A percentile compares a stretch with the other conserved stretches of the same genome.
Conservation (phyloP, 2,113 vertebrate species). For the Hippocampus guttulatus region DNA sequence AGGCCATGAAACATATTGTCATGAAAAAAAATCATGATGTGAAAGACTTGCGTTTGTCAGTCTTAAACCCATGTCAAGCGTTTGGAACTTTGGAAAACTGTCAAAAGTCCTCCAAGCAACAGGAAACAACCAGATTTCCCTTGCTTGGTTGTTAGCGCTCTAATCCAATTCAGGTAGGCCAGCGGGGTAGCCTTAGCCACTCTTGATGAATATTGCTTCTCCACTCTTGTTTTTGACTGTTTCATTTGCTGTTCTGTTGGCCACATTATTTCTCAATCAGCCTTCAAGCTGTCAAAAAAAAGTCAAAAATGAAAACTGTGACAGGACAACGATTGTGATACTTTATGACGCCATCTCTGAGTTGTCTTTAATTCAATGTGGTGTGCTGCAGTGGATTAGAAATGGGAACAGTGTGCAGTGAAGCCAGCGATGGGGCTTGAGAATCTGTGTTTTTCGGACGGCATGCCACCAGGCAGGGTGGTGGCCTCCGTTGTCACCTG, state of each 20-base stretch:
- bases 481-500: no score
- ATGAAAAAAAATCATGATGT: constrained; percentile 10
- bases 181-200: constrained; percentile 42
- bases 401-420: no score
- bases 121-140: constrained; percentile 57
- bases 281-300: no score
- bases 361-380: no score
- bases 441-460: no score
- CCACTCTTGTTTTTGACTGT: constrained; percentile 10
- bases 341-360: no score
- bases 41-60: not conserved
- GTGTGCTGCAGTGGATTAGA: no score
- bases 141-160: constrained; percentile 22
- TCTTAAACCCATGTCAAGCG: constrained; percentile 5
- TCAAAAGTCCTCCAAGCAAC: constrained; percentile 27
- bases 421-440: no score
- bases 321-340: no score
- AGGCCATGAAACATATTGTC: not conserved
- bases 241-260: constrained; percentile 1
- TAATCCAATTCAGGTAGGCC: constrained; percentile 57
- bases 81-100: constrained; percentile 31
- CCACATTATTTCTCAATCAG: constrained; percentile 16
- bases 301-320: no score
- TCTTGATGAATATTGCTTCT: constrained; percentile 51
- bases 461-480: no score